Conservation (phyloP, 2,113 vertebrate species). For the Arvicanthis niloticus region DNA sequence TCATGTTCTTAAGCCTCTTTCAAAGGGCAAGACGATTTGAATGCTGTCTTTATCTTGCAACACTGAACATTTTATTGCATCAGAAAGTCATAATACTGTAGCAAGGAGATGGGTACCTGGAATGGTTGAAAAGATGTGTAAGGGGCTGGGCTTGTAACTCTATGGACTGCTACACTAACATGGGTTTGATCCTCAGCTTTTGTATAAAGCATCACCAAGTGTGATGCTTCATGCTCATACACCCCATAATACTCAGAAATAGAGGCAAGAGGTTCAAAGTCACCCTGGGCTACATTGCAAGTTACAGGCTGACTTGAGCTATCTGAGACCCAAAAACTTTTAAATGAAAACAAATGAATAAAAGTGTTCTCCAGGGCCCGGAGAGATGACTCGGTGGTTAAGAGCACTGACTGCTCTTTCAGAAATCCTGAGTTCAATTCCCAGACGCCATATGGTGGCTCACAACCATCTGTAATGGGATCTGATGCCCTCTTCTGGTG, state of each 20-base stretch:
- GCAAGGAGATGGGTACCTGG: not conserved
- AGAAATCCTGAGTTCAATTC: too few species aligned
- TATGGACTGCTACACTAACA: not conserved
- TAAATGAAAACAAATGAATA: not conserved
- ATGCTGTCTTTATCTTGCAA: constrained; percentile 82
- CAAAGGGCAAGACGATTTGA: constrained; percentile 73
- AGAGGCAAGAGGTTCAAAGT: not conserved
- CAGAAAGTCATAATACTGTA: constrained; percentile 41
- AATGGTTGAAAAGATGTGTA: not conserved
- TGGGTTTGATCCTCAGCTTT: not conserved
- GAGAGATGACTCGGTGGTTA: too few species aligned
- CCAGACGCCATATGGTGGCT: too few species aligned
- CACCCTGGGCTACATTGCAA: not conserved
- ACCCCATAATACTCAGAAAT: not conserved
- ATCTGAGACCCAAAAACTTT: not conserved
- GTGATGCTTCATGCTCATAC: not conserved
- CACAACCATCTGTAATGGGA: too few species aligned
- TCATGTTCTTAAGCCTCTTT: constrained; percentile 80
- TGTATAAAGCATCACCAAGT: not conserved
- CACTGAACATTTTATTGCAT: constrained; percentile 56
- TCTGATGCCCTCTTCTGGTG: too few species aligned
- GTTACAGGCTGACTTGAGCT: not conserved
- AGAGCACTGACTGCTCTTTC: too few species aligned
- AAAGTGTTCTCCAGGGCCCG: not conserved
- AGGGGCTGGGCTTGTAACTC: not conserved